A percentile compares a stretch with the other conserved stretches of the same genome.
Evolutionary conservation across 2,888 invertebrate genomes (phyloP).

Genomic region (Metopia argyrocephala): DNA sequence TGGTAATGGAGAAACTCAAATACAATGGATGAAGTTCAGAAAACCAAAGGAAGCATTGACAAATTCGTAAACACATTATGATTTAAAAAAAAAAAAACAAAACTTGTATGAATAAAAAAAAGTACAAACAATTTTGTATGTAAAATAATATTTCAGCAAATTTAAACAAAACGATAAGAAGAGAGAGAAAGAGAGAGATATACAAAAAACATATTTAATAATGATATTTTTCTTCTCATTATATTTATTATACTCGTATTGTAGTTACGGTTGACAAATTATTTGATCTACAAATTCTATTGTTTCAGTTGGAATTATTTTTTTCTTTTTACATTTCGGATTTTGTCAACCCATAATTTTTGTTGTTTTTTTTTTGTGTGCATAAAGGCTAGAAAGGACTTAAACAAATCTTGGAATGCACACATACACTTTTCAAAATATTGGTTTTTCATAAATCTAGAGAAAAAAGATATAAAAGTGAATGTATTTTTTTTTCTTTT

Average conservation of each 20-base stretch:
- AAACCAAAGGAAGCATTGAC: neutral
- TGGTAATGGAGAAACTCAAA: neutral
- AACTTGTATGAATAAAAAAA: constrained; percentile 68
- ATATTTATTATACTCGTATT: neutral
- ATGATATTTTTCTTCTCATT: neutral
- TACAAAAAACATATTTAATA: neutral
- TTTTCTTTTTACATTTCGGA: constrained; percentile 49
- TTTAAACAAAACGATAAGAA: no score
- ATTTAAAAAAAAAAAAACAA: constrained; percentile 23
- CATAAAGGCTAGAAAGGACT: constrained; percentile 48
- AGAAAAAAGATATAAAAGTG: constrained; percentile 17
- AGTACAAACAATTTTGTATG: constrained; percentile 75
- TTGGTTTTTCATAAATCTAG: neutral
- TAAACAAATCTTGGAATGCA: neutral
- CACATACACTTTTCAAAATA: neutral
- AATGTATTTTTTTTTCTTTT: no score
- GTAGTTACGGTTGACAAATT: constrained; percentile 60
- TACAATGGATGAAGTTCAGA: constrained; percentile 12
- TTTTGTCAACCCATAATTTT: constrained; percentile 51
- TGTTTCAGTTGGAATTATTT: constrained; percentile 52
- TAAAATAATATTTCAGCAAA: constrained; percentile 76
- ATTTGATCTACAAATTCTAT: constrained; percentile 28
- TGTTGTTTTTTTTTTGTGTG: no score
- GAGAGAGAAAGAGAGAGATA: neutral
- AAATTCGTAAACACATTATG: neutral